phyloP scores from a whole-genome alignment of 2,113 vertebrate species.

The Xiphophorus maculatus region DNA sequence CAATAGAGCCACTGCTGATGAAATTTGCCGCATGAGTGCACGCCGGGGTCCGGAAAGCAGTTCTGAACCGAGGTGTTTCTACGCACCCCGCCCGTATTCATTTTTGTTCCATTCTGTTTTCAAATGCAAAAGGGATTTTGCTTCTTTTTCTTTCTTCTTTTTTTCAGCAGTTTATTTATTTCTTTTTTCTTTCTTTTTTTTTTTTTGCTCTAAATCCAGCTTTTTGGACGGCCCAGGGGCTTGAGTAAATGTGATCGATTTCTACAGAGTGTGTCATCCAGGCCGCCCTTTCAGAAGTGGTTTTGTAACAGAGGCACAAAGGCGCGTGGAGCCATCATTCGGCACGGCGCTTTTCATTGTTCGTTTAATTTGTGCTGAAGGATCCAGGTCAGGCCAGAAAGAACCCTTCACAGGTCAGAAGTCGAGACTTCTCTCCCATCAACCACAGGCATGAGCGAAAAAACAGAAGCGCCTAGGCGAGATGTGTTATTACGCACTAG shows the following conservation, averaged over 20 bases:
- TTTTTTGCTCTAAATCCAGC: conserved; percentile 59
- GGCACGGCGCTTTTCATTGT: conserved; percentile 68
- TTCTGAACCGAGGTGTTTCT: conserved; percentile 48
- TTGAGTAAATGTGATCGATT: conserved; percentile 80
- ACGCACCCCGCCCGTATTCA: conserved; percentile 42
- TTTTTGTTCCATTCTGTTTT: conserved; percentile 69
- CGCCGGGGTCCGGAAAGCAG: conserved; percentile 53
- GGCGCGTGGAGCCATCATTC: conserved; percentile 78
- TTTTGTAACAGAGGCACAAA: conserved; percentile 78
- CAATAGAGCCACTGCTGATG: conserved; percentile 74
- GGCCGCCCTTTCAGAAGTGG: conserved; percentile 74
- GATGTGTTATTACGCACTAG: conserved; percentile 57
- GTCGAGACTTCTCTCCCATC: conserved; percentile 61
- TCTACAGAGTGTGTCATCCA: conserved; percentile 75
- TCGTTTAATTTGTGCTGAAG: conserved; percentile 80
- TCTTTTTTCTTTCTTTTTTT: conserved; percentile 44
- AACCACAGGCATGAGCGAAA: conserved; percentile 45
- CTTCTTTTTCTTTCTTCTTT: conserved; percentile 65
- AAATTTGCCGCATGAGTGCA: conserved; percentile 76
- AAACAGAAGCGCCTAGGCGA: conserved; percentile 41
- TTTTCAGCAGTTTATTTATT: conserved; percentile 59
- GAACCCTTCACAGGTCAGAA: conserved; percentile 72
- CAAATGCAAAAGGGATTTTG: conserved; percentile 78
- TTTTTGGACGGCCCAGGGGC: conserved; percentile 70
- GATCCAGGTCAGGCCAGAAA: conserved; percentile 78